A percentile compares a stretch with the other conserved stretches of the same genome.
Conservation (phyloP, 1,140 invertebrate genomes). For the Rhizoglyphus robini region DNA sequence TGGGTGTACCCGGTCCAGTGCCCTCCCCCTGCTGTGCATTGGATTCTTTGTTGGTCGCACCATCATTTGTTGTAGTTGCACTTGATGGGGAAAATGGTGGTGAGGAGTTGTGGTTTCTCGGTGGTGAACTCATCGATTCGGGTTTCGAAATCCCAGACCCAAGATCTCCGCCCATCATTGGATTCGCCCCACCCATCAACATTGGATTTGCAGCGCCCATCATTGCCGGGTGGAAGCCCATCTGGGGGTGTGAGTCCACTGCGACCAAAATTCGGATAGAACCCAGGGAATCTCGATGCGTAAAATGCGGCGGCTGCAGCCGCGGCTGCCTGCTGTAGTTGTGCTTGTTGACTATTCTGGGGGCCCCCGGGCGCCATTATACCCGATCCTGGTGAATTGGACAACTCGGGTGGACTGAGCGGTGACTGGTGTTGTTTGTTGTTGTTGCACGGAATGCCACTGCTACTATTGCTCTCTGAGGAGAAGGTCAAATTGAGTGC, state of each 20-base stretch:
- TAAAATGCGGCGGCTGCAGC: constrained; percentile 14
- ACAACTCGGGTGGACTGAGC: background rate
- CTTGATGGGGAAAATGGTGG: background rate
- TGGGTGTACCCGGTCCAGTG: background rate
- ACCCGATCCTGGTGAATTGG: background rate
- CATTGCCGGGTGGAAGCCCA: background rate
- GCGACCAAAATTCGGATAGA: background rate
- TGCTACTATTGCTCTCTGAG: no score
- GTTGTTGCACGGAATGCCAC: background rate
- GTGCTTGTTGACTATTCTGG: background rate
- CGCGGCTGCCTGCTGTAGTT: background rate
- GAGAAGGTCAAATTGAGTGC: constrained; percentile 9
- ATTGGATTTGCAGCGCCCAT: background rate
- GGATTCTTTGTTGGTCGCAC: no score
- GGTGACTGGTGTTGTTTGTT: background rate
- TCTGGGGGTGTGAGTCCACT: background rate
- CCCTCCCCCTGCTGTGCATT: background rate
- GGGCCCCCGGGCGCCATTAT: background rate
- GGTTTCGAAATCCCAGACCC: background rate
- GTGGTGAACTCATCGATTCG: background rate
- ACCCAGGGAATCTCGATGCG: constrained; percentile 2
- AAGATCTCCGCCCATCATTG: background rate
- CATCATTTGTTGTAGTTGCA: background rate
- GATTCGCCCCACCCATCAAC: background rate
- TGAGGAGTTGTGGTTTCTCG: no score